phyloP scores from a whole-genome alignment of 2,888 invertebrate genomes.

The Acronicta alni region DNA sequence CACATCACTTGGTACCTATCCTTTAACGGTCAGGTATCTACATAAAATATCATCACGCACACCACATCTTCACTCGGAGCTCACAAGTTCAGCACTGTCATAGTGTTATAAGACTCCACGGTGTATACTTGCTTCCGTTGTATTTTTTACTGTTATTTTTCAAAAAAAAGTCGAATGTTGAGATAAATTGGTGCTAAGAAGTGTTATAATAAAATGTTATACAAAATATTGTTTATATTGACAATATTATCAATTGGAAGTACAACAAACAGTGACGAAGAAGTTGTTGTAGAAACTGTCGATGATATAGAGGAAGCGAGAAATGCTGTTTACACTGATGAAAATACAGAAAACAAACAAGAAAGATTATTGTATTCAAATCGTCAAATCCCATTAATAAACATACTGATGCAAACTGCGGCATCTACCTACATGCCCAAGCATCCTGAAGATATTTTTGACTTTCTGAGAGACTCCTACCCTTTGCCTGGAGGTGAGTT shows the following conservation, averaged over 20 bases:
- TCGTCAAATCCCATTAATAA: conserved; percentile 64
- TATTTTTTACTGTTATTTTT: not conserved
- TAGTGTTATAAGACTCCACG: conserved; percentile 19
- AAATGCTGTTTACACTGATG: conserved; percentile 1
- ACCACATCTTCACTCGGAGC: conserved; percentile 12
- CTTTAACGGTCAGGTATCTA: conserved; percentile 32
- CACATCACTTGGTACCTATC: conserved; percentile 3
- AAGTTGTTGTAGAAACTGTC: no score
- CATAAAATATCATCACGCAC: conserved; percentile 20
- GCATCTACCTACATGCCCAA: conserved; percentile 59
- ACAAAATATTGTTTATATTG: conserved; percentile 27
- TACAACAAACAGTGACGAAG: conserved; percentile 6
- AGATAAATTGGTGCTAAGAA: not conserved
- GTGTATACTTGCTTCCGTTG: conserved; percentile 11
- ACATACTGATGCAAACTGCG: conserved; percentile 65
- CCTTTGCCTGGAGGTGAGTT: conserved; percentile 76
- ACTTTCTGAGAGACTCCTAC: conserved; percentile 75
- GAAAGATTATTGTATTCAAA: conserved; percentile 60
- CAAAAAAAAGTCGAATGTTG: conserved; percentile 4
- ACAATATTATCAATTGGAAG: conserved; percentile 22
- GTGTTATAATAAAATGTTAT: conserved; percentile 25
- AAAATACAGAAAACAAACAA: conserved; percentile 38
- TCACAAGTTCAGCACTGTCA: conserved; percentile 6
- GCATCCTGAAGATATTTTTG: conserved; percentile 67
- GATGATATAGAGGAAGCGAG: conserved; percentile 15